These are phyloP conservation scores for Paraescarpia echinospica DNA, from an alignment of 1,140 invertebrate species.

Conservation along the genomic window DNA sequence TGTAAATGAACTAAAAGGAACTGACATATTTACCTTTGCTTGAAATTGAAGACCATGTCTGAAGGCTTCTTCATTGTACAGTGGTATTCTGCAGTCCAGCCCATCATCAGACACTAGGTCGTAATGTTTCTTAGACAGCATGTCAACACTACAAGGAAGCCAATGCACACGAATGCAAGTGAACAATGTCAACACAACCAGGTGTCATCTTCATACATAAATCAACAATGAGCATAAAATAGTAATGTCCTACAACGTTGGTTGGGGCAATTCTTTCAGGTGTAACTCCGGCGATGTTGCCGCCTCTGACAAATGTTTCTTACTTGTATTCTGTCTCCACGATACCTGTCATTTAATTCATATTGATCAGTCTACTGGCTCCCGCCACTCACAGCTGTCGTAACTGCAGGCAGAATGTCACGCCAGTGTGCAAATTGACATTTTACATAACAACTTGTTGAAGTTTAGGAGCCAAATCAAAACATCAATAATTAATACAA, in stretches of 20 bases:
- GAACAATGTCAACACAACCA: not conserved
- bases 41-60: constrained; percentile 95
- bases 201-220: not conserved
- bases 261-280: not conserved
- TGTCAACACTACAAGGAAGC: constrained; percentile 17
- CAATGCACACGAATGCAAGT: not conserved
- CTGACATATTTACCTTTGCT: constrained; percentile 78
- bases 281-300: not conserved
- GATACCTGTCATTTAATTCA: not conserved
- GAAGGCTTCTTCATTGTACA: constrained; percentile 95
- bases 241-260: not conserved
- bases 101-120: constrained; percentile 93
- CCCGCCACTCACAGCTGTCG: not conserved
- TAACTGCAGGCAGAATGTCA: not conserved
- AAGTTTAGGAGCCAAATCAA: no score
- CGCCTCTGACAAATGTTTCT: not conserved
- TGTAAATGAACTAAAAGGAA: not conserved
- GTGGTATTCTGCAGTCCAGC: constrained; percentile 87
- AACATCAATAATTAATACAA: no score
- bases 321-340: not conserved
- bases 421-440: no score
- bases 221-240: not conserved
- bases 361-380: not conserved
- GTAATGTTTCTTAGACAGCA: constrained; percentile 65
- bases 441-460: no score